Conservation (phyloP, 1,140 invertebrate species). For the Pachypeltis micranthus region DNA sequence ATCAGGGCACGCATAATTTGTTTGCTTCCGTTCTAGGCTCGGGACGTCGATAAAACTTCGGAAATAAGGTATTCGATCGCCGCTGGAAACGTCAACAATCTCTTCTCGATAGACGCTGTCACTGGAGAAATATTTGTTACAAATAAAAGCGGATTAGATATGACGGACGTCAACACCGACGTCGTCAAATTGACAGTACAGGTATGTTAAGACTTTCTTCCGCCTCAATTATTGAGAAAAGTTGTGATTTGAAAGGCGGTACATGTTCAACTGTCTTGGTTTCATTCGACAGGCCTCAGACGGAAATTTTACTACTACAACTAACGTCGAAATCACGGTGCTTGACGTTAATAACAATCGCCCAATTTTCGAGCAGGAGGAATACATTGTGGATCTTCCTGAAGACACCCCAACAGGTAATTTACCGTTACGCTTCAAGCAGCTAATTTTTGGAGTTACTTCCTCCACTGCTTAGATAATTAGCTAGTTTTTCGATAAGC, state of each 20-base stretch:
- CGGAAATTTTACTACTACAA: conserved; percentile 54
- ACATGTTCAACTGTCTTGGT: neutral
- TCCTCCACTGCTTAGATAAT: too few relatives aligned
- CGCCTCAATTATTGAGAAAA: neutral
- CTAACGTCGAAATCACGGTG: conserved; percentile 60
- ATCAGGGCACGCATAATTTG: too few relatives aligned
- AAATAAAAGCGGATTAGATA: conserved; percentile 46
- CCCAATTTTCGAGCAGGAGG: conserved; percentile 60
- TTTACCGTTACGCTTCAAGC: conserved; percentile 2
- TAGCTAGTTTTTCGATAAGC: too few relatives aligned
- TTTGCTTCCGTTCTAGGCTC: conserved; percentile 59
- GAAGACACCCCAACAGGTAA: conserved; percentile 63
- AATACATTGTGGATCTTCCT: conserved; percentile 56
- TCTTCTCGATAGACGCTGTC: conserved; percentile 55
- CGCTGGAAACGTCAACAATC: conserved; percentile 45
- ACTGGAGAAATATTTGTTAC: conserved; percentile 55
- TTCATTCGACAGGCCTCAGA: conserved; percentile 53
- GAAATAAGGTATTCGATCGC: conserved; percentile 63
- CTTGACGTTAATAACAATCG: conserved; percentile 79
- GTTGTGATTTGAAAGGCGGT: neutral
- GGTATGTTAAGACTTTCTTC: too few relatives aligned
- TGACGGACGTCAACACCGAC: conserved; percentile 46
- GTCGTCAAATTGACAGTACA: conserved; percentile 44
- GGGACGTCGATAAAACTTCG: conserved; percentile 68
- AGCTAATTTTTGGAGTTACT: neutral